Evolutionary conservation across 2,797 vertebrate species (phyloP), one percentile per base, ranked within the genome.

Genomic region (Heteromormyrus szaboi): DNA sequence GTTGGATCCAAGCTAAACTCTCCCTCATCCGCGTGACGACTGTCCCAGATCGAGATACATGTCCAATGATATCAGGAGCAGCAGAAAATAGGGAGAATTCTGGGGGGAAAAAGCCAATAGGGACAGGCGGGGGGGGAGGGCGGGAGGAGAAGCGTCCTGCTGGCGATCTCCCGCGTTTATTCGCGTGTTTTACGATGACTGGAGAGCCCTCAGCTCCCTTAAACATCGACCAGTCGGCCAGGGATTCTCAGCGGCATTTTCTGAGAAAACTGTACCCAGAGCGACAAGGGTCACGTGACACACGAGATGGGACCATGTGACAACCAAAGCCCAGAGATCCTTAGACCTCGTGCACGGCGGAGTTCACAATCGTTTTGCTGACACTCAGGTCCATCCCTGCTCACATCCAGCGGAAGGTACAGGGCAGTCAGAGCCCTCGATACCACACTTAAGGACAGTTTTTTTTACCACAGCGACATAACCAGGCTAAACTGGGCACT

Each of bases 101-200:
- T 81, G 46, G 46, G 46, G 41, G 17, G 14, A 2, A 11, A 89
- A 91, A 90, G 5, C 48, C 87, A 76, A 88, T 44, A 50, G 17
- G 6, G 37, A 37, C 33, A n/a, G 44, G n/a, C 5, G 0, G 14
- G 7, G 33, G 79, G 17, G 37, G 14, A 7, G 19, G 41, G 25
- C 25, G 25, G 25, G 25, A 25, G 3, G 4, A 37, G 37, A 37
- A 17, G 19, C 0, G 5, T 22, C 46, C n/a, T 83, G 46, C 11
- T 46, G 17, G 3, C 22, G 4, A 22, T 25, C 8, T 44, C 37
- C 79, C 8, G 3, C 50, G 46, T 9, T 50, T 9, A 84, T 84
- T 14, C 8, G 1, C 0, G 9, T 1, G 8, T 84, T 50, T 46
- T 25, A 25, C 8, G 44, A 41, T 50, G 81, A 48, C 41, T 8